Evolutionary conservation across 1,140 invertebrate genomes (phyloP).

Genomic region (Nylanderia fulva): DNA sequence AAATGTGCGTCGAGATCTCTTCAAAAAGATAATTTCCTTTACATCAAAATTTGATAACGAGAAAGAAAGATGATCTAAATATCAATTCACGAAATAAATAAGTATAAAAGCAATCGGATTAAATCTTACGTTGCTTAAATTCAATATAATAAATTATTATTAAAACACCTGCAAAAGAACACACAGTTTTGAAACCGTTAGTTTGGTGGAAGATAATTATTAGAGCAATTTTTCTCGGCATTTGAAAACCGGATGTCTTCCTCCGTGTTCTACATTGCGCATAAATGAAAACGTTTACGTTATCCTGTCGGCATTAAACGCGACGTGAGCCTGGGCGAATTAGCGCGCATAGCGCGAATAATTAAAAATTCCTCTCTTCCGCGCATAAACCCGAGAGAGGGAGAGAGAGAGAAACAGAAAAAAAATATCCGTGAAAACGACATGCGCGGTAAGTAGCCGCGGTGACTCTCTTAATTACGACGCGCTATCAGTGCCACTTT

Average conservation of each 20-base stretch:
- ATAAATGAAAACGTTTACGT: slow-evolving; percentile 39
- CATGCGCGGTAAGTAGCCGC: slow-evolving; percentile 57
- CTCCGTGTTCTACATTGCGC: slow-evolving; percentile 1
- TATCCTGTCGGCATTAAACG: slow-evolving; percentile 20
- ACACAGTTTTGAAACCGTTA: background rate
- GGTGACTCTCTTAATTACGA: slow-evolving; percentile 69
- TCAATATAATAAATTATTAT: slow-evolving; percentile 18
- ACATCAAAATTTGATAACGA: background rate
- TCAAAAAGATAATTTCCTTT: background rate
- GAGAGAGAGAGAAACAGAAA: too few species aligned
- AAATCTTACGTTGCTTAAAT: too few species aligned
- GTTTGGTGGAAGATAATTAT: background rate
- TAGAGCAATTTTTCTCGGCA: background rate
- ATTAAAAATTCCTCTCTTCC: slow-evolving; percentile 31
- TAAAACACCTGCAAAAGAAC: background rate
- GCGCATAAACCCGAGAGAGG: too few species aligned
- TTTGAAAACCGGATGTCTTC: background rate
- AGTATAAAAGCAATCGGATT: too few species aligned
- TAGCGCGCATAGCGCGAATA: slow-evolving; percentile 29
- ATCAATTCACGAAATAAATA: background rate
- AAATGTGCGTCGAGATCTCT: too few species aligned
- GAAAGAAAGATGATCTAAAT: background rate
- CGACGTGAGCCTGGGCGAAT: slow-evolving; percentile 3
- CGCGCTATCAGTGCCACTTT: slow-evolving; percentile 61
- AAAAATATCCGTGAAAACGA: slow-evolving; percentile 46